These are phyloP conservation scores for Tympanoctomys barrerae DNA, from an alignment of 2,797 vertebrate species.

Conservation along the genomic window DNA sequence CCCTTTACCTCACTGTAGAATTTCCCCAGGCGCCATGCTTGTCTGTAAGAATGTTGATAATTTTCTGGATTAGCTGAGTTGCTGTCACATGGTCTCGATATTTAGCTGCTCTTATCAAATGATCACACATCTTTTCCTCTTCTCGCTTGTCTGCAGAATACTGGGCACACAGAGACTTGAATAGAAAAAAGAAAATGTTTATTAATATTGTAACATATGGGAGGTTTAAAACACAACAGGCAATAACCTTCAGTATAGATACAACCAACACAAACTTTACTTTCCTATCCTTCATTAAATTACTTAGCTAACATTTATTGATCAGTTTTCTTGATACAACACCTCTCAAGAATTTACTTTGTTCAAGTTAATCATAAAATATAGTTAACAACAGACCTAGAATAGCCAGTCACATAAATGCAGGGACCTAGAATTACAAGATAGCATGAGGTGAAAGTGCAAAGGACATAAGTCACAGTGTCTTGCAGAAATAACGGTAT, in stretches of 20 bases:
- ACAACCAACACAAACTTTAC: constrained; percentile 38
- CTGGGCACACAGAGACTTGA: constrained; percentile 96
- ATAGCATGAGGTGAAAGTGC: background rate
- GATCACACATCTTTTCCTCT: constrained; percentile 99
- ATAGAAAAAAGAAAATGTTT: constrained; percentile 63
- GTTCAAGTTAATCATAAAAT: constrained; percentile 13
- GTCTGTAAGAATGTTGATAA: constrained; percentile 97
- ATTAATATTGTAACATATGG: constrained; percentile 49
- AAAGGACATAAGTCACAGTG: background rate
- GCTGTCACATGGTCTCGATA: constrained; percentile 98
- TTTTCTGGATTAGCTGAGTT: constrained; percentile 97
- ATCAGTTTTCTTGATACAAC: background rate
- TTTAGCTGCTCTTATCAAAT: constrained; percentile 97
- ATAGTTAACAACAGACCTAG: background rate
- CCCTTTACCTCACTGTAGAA: constrained; percentile 93
- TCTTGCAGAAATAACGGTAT: background rate
- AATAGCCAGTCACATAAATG: background rate
- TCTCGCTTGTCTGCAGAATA: constrained; percentile 97
- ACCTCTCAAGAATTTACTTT: constrained; percentile 21
- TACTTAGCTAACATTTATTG: constrained; percentile 24
- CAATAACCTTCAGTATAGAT: constrained; percentile 49
- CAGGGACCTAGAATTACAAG: background rate
- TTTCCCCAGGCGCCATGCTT: constrained; percentile 98
- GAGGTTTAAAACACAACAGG: background rate
- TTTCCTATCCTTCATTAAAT: constrained; percentile 10